phyloP scores from a whole-genome alignment of 2,888 invertebrate species.

The Amiota mariae region DNA sequence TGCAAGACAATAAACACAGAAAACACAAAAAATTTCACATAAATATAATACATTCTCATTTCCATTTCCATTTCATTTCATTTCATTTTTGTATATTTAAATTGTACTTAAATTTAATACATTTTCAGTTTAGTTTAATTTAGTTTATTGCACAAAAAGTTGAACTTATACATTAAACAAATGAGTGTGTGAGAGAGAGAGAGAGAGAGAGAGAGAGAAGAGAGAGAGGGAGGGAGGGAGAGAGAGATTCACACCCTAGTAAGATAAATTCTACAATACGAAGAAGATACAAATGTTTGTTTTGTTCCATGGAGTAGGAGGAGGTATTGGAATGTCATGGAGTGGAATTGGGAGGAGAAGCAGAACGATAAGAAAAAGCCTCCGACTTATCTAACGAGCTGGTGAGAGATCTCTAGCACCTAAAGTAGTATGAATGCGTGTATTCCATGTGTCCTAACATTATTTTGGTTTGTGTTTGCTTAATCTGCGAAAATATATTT shows the following conservation, averaged over 20 bases:
- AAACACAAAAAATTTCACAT: constrained; percentile 4
- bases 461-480: constrained; percentile 57
- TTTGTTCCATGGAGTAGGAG: not conserved
- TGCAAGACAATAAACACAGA: not conserved
- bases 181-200: not conserved
- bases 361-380: not conserved
- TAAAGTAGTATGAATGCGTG: not conserved
- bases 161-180: constrained; percentile 48
- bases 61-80: too few relatives aligned
- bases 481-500: constrained; percentile 47
- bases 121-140: constrained; percentile 38
- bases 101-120: constrained; percentile 52
- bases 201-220: not conserved
- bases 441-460: constrained; percentile 39
- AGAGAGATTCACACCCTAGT: constrained; percentile 39
- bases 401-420: too few relatives aligned
- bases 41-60: too few relatives aligned
- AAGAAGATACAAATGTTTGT: not conserved
- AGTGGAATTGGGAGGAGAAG: not conserved
- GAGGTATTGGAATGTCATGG: not conserved
- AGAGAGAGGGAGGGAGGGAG: not conserved
- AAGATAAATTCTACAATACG: too few relatives aligned
- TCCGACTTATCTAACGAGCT: too few relatives aligned
- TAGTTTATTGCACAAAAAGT: constrained; percentile 59
- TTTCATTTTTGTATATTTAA: constrained; percentile 35